Evolutionary conservation across 2,888 invertebrate genomes (phyloP).

Genomic region (Calameuta idolon): DNA sequence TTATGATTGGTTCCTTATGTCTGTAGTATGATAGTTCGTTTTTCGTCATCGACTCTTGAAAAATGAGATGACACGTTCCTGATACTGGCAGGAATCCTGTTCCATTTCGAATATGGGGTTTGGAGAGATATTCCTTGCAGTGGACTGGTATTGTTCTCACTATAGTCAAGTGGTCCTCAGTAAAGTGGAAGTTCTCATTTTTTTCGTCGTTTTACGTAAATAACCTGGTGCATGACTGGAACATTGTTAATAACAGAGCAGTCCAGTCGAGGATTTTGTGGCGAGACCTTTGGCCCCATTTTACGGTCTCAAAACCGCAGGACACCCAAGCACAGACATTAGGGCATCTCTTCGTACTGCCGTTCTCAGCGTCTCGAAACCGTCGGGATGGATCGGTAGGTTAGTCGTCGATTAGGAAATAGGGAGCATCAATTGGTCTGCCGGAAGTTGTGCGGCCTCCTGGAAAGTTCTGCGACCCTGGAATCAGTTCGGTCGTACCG

Average conservation of each 20-base stretch:
- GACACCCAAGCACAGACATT: constrained; percentile 23
- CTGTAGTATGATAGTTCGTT: neutral
- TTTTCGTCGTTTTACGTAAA: neutral
- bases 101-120: neutral
- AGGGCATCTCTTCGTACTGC: neutral
- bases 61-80: neutral
- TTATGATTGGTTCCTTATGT: neutral
- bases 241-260: neutral
- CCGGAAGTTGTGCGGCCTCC: neutral
- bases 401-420: neutral
- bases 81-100: neutral
- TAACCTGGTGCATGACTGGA: neutral
- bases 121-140: neutral
- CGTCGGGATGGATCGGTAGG: neutral
- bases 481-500: neutral
- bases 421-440: neutral
- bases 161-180: neutral
- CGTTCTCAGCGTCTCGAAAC: neutral
- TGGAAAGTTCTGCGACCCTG: neutral
- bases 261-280: constrained; percentile 22
- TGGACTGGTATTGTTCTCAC: neutral
- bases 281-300: constrained; percentile 22
- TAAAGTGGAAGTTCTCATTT: neutral
- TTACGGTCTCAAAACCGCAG: constrained; percentile 42
- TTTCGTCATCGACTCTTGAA: neutral